These are phyloP conservation scores for Pollimyrus isidori DNA, from an alignment of 2,113 vertebrate genomes.

Conservation along the genomic window DNA sequence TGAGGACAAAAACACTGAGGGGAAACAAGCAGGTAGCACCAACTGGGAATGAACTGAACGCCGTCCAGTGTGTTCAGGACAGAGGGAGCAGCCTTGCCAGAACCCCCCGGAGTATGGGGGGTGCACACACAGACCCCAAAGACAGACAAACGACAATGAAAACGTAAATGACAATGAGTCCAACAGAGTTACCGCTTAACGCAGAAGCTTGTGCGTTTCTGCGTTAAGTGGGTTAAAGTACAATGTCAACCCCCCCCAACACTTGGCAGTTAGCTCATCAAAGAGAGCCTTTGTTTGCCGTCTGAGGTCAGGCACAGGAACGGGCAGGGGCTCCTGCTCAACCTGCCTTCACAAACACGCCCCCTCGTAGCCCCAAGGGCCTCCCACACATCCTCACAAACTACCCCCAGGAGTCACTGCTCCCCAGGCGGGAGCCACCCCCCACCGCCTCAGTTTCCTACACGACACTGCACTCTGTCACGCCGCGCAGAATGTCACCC, in stretches of 20 bases:
- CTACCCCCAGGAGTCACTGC: background rate
- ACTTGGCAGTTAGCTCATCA: background rate
- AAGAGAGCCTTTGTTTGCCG: background rate
- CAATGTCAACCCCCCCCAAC: background rate
- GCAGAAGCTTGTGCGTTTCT: background rate
- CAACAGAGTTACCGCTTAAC: no score
- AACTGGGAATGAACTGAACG: background rate
- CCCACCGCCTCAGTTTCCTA: background rate
- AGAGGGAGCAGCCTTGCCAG: background rate
- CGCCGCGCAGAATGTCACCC: background rate
- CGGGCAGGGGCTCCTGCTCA: background rate
- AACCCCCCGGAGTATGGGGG: background rate
- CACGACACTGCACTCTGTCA: background rate
- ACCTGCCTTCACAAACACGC: background rate
- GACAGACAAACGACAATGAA: background rate
- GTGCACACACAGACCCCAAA: background rate
- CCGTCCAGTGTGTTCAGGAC: background rate
- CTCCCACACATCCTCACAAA: background rate
- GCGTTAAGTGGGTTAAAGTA: slow-evolving; percentile 8
- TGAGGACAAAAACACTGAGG: slow-evolving; percentile 20
- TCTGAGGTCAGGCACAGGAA: background rate
- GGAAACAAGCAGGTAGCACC: background rate
- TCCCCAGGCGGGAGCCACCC: background rate
- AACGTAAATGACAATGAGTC: no score
- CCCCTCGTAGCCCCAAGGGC: background rate